These are phyloP conservation scores for Ceratina calcarata DNA, from an alignment of 1,140 invertebrate species.

Conservation along the genomic window DNA sequence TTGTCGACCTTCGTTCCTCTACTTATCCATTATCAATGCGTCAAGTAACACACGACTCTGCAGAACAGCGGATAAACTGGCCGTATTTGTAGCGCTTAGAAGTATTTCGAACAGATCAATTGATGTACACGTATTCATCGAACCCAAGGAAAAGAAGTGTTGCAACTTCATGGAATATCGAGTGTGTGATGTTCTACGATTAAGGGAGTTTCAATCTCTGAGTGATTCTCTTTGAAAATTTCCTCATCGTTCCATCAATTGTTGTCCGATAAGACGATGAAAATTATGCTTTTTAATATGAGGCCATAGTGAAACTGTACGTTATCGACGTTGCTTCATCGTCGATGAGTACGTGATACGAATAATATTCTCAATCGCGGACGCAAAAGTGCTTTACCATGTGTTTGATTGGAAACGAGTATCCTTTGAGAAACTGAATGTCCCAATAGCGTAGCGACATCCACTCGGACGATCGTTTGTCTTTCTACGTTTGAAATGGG, in stretches of 20 bases:
- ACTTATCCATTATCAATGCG: neutral
- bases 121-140: neutral
- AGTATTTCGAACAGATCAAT: conserved; percentile 10
- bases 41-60: neutral
- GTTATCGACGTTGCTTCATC: neutral
- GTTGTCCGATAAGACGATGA: neutral
- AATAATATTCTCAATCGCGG: neutral
- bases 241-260: neutral
- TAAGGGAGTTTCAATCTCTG: neutral
- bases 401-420: neutral
- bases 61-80: neutral
- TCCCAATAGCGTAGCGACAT: conserved; percentile 25
- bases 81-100: conserved; percentile 1
- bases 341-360: neutral
- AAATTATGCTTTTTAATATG: neutral
- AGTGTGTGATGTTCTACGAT: conserved; percentile 36
- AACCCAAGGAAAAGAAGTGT: conserved; percentile 10
- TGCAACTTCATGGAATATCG: neutral
- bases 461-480: conserved; percentile 59
- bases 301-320: neutral
- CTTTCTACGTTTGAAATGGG: conserved; percentile 72
- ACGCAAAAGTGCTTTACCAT: neutral
- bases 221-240: conserved; percentile 1
- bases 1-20: neutral
- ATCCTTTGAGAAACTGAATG: conserved; percentile 21